Evolutionary conservation across 1,140 invertebrate genomes (phyloP), one percentile per base, ranked within the genome.

Genomic region (Thrips palmi): DNA sequence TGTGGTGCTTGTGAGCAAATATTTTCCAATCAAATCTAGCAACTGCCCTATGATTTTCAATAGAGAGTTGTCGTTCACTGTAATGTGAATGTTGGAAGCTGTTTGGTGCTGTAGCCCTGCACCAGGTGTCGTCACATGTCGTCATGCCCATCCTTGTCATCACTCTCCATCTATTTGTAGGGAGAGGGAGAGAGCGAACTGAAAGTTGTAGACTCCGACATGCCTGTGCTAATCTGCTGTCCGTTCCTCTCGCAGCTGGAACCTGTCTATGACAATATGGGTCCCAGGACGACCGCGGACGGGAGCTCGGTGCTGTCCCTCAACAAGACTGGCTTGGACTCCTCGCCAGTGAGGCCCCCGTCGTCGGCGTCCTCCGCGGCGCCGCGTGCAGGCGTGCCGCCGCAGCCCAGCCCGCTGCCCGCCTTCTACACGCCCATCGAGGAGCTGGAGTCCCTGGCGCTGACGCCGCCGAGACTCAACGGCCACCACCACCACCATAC

Each of bases 211-310:
- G n/a, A n/a, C n/a, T n/a, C n/a, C n/a, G n/a, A n/a, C n/a, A n/a
- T n/a, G n/a, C n/a, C n/a, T n/a, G n/a, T n/a, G n/a, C n/a, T n/a
- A n/a, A n/a, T n/a, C n/a, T n/a, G n/a, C n/a, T n/a, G n/a, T n/a
- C n/a, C n/a, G n/a, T n/a, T 4, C 37, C 45, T 21, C 10, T 43
- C 19, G 60, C 67, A 14, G 57, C 65, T 17, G n/a, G 80, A 85
- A 49, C 80, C 80, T 0, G 68, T 84, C 2, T 87, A 87, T 50
- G 83, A 87, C 49, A 86, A 85, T 49, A 56, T 87, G 10, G 84
- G 83, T 0, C 56, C 74, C 1, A 63, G 82, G 32, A 84, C 77
- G 1, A 86, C 82, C n/a, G 83, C 78, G 1, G 77, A 83, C 43
- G 83, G 82, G 5, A 84, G 78, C 47, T 85, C 80, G 0, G 71